Percentiles rank a stretch among this genome's conserved stretches.
Conservation (phyloP, 2,888 invertebrate species). For the Dicyrtomina minuta region DNA sequence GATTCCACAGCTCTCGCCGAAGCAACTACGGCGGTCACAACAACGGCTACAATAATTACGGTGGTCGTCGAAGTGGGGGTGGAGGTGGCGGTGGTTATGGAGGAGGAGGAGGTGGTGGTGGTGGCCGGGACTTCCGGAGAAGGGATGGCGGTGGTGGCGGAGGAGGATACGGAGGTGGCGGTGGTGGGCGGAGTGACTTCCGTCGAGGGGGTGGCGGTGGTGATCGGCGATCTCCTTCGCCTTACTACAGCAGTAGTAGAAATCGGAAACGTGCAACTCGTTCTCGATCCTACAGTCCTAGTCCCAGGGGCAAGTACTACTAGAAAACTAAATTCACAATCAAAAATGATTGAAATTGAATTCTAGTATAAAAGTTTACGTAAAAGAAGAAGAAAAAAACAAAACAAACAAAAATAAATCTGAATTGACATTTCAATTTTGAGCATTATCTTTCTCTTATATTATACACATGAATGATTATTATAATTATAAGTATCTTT, state of each 20-base stretch:
- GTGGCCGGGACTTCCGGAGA: not conserved
- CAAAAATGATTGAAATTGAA: too few relatives aligned
- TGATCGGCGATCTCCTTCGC: constrained; percentile 67
- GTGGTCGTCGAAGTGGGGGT: not conserved
- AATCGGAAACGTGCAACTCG: constrained; percentile 69
- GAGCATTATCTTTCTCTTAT: too few relatives aligned
- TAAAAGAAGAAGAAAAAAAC: too few relatives aligned
- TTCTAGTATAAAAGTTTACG: too few relatives aligned
- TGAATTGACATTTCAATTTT: too few relatives aligned
- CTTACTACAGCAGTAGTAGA: constrained; percentile 65
- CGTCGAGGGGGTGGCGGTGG: constrained; percentile 52
- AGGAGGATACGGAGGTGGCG: constrained; percentile 60
- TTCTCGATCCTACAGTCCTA: constrained; percentile 75
- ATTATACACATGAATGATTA: too few relatives aligned
- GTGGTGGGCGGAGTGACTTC: constrained; percentile 46
- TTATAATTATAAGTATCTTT: too few relatives aligned
- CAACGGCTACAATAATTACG: not conserved
- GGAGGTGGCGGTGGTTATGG: not conserved
- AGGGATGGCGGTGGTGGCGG: constrained; percentile 57
- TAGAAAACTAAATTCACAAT: not conserved
- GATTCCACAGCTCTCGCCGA: too few relatives aligned
- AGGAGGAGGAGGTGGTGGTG: not conserved
- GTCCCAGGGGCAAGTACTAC: constrained; percentile 57
- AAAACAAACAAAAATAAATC: too few relatives aligned
- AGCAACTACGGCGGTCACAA: too few relatives aligned